Evolutionary conservation across 1,140 invertebrate species (phyloP), one percentile per base, ranked within the genome.

Genomic region (Caenorhabditis latens): DNA sequence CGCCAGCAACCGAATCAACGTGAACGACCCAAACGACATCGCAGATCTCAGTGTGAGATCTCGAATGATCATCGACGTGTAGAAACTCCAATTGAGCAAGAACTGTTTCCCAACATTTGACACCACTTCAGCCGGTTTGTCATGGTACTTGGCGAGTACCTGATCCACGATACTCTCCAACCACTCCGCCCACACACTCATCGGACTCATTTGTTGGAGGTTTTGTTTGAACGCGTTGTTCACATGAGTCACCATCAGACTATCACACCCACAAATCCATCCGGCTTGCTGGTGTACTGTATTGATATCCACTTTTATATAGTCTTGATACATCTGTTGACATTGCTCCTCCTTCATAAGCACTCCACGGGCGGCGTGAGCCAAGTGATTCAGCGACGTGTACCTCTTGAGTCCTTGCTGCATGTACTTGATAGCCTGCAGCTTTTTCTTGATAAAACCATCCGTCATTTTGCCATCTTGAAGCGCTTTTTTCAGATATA

Each of bases 31-130:
- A 94, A 99, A 99, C 93, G 97, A 98, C 14, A 97, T 96, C 40
- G 98, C 98, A 89, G 97, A 98, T 91, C 98, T 94, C 79, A 98
- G 94, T 57, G 97, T 99, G 84, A 99, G 94, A 94, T 99, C 97
- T 50, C 97, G 94, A 90, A 99, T 98, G 19, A 99, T 96, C 95
- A 98, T 96, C 43, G 97, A 98, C 95, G 96, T 97, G 93, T 99
- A 99, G 94, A 99, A 99, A 86, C 96, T 98, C 98, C 98, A 99
- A 94, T 99, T 98, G 53, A 99, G 95, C 85, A 99, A 94, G 94
- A 99, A 98, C 92, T 98, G 96, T 46, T 96, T 16, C 96, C 87
- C 83, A 40, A 85, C 79, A 21, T 88, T 48, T 16, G 90, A 43
- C 86, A 89, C 65, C 63, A 82, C 87, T 53, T 84, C 93, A 82